Base-by-base conservation (phyloP, 2,113 vertebrate genomes). In the Percina caprodes region DNA sequence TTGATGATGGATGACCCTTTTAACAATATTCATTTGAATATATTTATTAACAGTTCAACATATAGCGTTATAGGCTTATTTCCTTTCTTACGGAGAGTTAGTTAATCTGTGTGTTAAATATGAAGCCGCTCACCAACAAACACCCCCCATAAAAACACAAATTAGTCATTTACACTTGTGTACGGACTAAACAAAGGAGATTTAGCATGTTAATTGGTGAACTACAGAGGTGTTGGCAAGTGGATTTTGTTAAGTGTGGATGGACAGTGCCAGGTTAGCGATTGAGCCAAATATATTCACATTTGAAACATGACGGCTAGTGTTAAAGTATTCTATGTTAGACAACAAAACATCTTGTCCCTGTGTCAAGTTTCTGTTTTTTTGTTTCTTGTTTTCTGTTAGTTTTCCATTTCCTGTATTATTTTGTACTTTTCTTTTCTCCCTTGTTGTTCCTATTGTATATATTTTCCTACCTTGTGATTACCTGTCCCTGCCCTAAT, bases 321-420 rank as follows among this genome's bases (percentile, higher is more conserved):
- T 78, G 46, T 73, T 76, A 62, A 68, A 15, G 58, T 42, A 5
- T 45, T 4, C 13, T 72, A 21, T 5, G 16, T 70, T 26, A 48
- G n/a, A 60, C 12, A 14, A 52, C 26, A 65, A 46, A 19, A 18
- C 30, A 4, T 30, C 30, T 30, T 30, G 30, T 30, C 30, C 30
- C 30, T 30, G 30, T 30, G 30, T 30, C 30, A 30, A 30, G 30
- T 30, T 30, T 30, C 26, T 30, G 26, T 30, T 30, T 30, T 30
- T 30, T 2, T 30, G 26, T 30, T 30, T 30, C 4, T 30, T 30
- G 30, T 30, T 30, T 4, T 30, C 30, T 30, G 30, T 30, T 30
- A 30, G 30, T 4, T 30, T 30, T 30, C 30, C 4, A 30, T 30
- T 30, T 30, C 30, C 3, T 30, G 30, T 30, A 4, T 4, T 30